Conservation (phyloP, 1,140 invertebrate genomes). For the Aradophagus sp. region DNA sequence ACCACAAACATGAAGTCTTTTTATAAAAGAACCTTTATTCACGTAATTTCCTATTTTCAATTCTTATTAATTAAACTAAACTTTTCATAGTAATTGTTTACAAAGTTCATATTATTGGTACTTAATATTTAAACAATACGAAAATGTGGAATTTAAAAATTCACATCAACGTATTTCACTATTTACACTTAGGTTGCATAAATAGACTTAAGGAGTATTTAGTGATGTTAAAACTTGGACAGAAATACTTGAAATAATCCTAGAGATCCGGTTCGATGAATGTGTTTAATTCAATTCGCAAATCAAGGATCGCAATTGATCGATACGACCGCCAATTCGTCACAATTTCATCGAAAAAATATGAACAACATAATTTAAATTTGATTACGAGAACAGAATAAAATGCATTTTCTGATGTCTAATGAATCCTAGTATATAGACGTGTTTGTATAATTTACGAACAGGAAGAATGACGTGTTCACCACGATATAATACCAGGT, state of each 20-base stretch:
- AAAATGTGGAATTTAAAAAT: too few species aligned
- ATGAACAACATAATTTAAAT: constrained; percentile 30
- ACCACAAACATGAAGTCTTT: too few species aligned
- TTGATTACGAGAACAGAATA: constrained; percentile 26
- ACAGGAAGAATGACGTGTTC: constrained; percentile 29
- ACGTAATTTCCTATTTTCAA: constrained; percentile 13
- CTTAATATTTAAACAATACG: too few species aligned
- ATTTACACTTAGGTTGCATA: neutral
- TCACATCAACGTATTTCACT: neutral
- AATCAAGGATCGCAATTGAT: too few species aligned
- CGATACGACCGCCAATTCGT: too few species aligned
- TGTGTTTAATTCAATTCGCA: neutral
- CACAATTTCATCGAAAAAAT: too few species aligned
- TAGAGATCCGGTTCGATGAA: neutral
- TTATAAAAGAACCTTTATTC: constrained; percentile 21
- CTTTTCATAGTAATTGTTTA: constrained; percentile 1
- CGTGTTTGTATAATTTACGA: constrained; percentile 34
- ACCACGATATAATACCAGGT: constrained; percentile 11
- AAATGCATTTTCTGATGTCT: constrained; percentile 34
- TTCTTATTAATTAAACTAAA: constrained; percentile 15
- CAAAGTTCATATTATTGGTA: too few species aligned
- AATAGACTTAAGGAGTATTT: neutral
- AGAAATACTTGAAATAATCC: neutral
- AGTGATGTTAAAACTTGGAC: neutral
- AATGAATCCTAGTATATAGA: constrained; percentile 11